These are phyloP conservation scores for Imbricaverruca yamaguchii DNA, from an alignment of 2,888 invertebrate species.

Conservation along the genomic window DNA sequence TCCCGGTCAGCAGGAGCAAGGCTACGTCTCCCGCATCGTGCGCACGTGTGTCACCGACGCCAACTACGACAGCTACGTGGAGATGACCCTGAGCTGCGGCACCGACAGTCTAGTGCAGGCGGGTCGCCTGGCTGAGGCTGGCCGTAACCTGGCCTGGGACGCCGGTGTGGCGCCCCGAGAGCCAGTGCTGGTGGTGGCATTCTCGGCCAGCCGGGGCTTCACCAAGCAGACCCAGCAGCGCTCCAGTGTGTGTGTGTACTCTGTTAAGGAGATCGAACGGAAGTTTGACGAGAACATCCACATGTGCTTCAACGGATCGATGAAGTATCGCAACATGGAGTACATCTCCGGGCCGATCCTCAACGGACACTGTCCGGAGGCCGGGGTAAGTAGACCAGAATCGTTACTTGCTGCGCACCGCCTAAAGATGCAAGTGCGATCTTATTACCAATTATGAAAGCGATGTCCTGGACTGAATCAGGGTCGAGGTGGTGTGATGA, in stretches of 20 bases:
- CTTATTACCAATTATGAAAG: too few species aligned
- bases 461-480: too few species aligned
- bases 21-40: constrained; percentile 80
- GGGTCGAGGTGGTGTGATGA: too few species aligned
- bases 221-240: constrained; percentile 70
- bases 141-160: constrained; percentile 68
- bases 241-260: constrained; percentile 88
- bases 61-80: constrained; percentile 93
- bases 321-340: constrained; percentile 82
- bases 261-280: constrained; percentile 78
- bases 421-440: too few species aligned
- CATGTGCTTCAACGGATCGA: constrained; percentile 92
- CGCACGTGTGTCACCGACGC: constrained; percentile 90
- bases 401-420: too few species aligned
- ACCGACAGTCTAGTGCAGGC: constrained; percentile 80
- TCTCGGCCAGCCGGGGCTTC: constrained; percentile 82
- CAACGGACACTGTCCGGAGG: constrained; percentile 81
- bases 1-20: constrained; percentile 77
- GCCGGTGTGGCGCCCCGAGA: constrained; percentile 68
- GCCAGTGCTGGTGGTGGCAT: constrained; percentile 75
- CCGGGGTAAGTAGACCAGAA: constrained; percentile 52
- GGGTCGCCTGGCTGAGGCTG: constrained; percentile 83
- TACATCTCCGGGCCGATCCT: constrained; percentile 84
- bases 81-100: constrained; percentile 84
- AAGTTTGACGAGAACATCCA: constrained; percentile 94